A percentile compares a stretch with the other conserved stretches of the same genome.
Evolutionary conservation across 2,113 vertebrate species (phyloP).

Genomic region (Choloepus hoffmanni): DNA sequence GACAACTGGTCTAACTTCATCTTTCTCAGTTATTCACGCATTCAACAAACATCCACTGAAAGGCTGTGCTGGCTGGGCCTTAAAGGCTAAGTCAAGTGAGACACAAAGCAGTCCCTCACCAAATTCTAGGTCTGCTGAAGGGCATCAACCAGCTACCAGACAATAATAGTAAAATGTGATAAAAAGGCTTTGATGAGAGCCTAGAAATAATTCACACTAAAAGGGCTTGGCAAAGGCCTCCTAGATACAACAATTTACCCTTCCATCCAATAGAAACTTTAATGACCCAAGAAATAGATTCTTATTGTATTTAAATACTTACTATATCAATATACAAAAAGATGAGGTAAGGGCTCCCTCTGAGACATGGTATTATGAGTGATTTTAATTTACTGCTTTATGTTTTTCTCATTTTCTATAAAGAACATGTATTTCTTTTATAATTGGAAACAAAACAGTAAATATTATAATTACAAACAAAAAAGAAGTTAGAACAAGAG

Average conservation of each 20-base stretch:
- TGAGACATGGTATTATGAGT: neutral
- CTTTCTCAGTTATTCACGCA: neutral
- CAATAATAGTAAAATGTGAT: neutral
- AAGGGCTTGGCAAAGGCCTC: neutral
- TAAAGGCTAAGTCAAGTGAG: constrained; percentile 40
- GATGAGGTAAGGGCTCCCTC: neutral
- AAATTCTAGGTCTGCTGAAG: neutral
- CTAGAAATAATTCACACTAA: neutral
- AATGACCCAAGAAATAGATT: neutral
- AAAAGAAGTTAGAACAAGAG: neutral
- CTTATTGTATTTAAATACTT: constrained; percentile 8
- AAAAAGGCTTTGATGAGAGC: neutral
- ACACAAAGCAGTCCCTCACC: neutral
- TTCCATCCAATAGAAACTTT: neutral
- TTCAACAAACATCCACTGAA: neutral
- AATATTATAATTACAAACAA: constrained; percentile 31
- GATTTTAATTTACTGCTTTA: constrained; percentile 56
- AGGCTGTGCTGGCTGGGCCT: neutral
- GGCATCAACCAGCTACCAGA: neutral
- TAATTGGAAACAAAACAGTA: constrained; percentile 56
- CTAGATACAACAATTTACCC: neutral
- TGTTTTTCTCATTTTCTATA: constrained; percentile 58
- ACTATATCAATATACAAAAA: neutral
- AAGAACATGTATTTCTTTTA: constrained; percentile 13
- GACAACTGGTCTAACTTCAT: neutral